Evolutionary conservation across 1,140 invertebrate genomes (phyloP), one percentile per base, ranked within the genome.

Genomic region (Drosophila nebulosa): DNA sequence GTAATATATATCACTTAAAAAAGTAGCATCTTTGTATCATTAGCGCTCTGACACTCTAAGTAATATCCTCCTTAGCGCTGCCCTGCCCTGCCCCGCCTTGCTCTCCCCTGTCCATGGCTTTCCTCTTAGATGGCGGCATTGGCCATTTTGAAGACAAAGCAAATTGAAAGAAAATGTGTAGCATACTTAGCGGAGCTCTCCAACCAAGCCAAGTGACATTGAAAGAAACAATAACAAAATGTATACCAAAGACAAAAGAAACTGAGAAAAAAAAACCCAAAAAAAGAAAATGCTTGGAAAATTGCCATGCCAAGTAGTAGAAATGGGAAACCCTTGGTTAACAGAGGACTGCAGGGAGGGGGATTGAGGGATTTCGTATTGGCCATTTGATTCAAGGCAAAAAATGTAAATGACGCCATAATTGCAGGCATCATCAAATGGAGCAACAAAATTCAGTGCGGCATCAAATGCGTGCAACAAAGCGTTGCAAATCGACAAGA

Each of bases 341-440:
- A 50, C 50, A 26, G n/a, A 18, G 27, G 26, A 10, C 12, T 14
- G n/a, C 7, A 5, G 12, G 24, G n/a, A 7, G 6, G 12, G 6
- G 14, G 27, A 36, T 9, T 14, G 32, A 22, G 27, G 63, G 63
- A 59, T 35, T 65, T 46, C 59, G 59, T 60, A 78, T 78, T 81
- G 71, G 56, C 71, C 70, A 74, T 74, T 74, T 78, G 50, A 60
- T 65, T 64, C 66, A 86, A 78, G 78, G 81, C 74, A 67, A 66
- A 55, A 36, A 88, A 88, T 88, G 83, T 88, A 86, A 83, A 86
- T 88, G 83, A 86, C 71, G 83, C 78, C 83, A 86, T 86, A 86
- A 86, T 86, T 86, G 83, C 83, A 86, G 68, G 60, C 83, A 78
- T 83, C 83, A 78, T 83, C 79, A 89, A 86, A 72, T 72, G 66